These are phyloP conservation scores for Drosophila sp. DNA, from an alignment of 1,140 invertebrate species.

Conservation along the genomic window DNA sequence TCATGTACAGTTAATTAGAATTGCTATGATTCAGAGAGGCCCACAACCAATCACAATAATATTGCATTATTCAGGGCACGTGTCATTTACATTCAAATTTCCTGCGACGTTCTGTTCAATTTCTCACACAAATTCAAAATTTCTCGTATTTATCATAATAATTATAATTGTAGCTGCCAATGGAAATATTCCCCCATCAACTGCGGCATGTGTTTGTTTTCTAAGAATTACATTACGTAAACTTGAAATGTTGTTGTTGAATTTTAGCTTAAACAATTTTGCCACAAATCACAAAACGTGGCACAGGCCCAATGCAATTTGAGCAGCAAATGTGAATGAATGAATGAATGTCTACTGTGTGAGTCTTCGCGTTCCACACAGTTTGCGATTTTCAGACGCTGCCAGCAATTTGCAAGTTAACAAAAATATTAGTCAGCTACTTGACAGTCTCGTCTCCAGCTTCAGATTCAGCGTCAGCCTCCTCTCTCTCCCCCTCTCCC, in stretches of 20 bases:
- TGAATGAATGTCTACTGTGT: slow-evolving; percentile 13
- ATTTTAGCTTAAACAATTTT: slow-evolving; percentile 43
- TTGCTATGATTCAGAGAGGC: slow-evolving; percentile 50
- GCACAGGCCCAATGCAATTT: slow-evolving; percentile 49
- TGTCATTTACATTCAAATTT: slow-evolving; percentile 50
- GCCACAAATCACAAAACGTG: slow-evolving; percentile 60
- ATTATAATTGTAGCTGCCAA: background rate
- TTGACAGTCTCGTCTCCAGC: slow-evolving; percentile 52
- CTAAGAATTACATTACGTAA: slow-evolving; percentile 55
- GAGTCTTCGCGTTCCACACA: slow-evolving; percentile 7
- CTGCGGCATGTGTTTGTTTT: slow-evolving; percentile 23
- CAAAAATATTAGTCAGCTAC: slow-evolving; percentile 69
- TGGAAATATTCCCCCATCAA: slow-evolving; percentile 2
- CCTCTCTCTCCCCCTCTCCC: no score
- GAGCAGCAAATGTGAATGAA: slow-evolving; percentile 26
- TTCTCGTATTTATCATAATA: slow-evolving; percentile 46
- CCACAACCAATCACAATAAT: slow-evolving; percentile 32
- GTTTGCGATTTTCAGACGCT: slow-evolving; percentile 15
- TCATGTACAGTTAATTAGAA: slow-evolving; percentile 14
- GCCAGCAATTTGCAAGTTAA: slow-evolving; percentile 55
- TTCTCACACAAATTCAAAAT: slow-evolving; percentile 50
- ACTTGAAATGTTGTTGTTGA: slow-evolving; percentile 24
- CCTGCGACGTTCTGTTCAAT: slow-evolving; percentile 42
- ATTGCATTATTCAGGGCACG: slow-evolving; percentile 56
- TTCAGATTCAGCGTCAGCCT: background rate